A percentile compares a stretch with the other conserved stretches of the same genome.
phyloP scores from a whole-genome alignment of 2,113 vertebrate genomes.

The Ageneiosus marmoratus region DNA sequence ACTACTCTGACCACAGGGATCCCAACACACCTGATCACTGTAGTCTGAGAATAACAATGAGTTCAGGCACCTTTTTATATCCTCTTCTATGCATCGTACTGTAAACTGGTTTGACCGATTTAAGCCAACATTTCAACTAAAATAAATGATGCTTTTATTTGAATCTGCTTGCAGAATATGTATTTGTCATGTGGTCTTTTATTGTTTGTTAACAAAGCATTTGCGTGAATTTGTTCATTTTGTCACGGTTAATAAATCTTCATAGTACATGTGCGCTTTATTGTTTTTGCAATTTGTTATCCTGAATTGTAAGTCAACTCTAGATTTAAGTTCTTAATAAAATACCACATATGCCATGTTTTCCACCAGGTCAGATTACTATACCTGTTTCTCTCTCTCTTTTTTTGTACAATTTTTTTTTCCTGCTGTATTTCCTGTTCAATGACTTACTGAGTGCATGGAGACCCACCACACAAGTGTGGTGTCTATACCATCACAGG shows the following conservation, averaged over 20 bases:
- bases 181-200: background rate
- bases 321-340: background rate
- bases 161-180: background rate
- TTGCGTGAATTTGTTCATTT: background rate
- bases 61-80: background rate
- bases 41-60: background rate
- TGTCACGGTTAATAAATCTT: background rate
- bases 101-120: background rate
- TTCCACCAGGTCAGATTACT: background rate
- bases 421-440: background rate
- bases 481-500: background rate
- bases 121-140: background rate
- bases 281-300: background rate
- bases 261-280: background rate
- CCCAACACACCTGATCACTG: background rate
- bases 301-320: no score
- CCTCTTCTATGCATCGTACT: background rate
- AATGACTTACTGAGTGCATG: slow-evolving; percentile 26
- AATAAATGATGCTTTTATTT: background rate
- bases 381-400: background rate
- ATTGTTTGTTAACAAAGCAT: background rate
- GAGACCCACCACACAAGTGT: background rate
- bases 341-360: background rate
- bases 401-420: slow-evolving; percentile 4
- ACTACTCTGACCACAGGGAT: background rate